phyloP scores from a whole-genome alignment of 1,140 invertebrate species.

The Lanistes nyassanus region DNA sequence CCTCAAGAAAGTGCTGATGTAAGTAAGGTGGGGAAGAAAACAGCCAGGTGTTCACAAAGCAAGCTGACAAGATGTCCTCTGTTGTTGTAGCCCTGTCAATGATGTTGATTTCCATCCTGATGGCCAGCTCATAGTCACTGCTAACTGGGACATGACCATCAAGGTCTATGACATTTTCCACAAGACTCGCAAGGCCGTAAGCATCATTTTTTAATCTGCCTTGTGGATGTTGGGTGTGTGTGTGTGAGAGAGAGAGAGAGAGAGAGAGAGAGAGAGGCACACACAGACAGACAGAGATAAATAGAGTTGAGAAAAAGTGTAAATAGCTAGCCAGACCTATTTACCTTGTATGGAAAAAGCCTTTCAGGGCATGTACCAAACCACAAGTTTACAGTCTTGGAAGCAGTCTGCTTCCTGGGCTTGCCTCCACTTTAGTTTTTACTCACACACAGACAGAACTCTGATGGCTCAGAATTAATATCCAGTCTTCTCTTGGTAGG shows the following conservation, averaged over 20 bases:
- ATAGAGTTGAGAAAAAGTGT: too few species aligned
- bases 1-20: too few species aligned
- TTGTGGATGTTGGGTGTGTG: not conserved
- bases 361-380: too few species aligned
- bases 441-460: not conserved
- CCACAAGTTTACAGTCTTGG: too few species aligned
- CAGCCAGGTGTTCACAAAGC: too few species aligned
- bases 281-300: too few species aligned
- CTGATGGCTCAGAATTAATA: not conserved
- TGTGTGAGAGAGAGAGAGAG: not conserved
- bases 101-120: slow-evolving; percentile 67
- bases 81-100: slow-evolving; percentile 62
- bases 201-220: slow-evolving; percentile 13
- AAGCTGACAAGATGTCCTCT: slow-evolving; percentile 1
- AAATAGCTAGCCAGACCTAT: too few species aligned
- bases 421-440: too few species aligned
- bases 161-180: slow-evolving; percentile 65
- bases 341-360: too few species aligned
- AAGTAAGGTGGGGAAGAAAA: too few species aligned
- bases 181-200: slow-evolving; percentile 56
- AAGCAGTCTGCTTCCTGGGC: too few species aligned
- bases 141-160: slow-evolving; percentile 65
- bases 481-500: slow-evolving; percentile 40
- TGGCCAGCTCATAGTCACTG: slow-evolving; percentile 59
- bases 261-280: too few species aligned